Evolutionary conservation across 2,888 invertebrate species (phyloP), one percentile per base, ranked within the genome.

Genomic region (Epinotia nisella): DNA sequence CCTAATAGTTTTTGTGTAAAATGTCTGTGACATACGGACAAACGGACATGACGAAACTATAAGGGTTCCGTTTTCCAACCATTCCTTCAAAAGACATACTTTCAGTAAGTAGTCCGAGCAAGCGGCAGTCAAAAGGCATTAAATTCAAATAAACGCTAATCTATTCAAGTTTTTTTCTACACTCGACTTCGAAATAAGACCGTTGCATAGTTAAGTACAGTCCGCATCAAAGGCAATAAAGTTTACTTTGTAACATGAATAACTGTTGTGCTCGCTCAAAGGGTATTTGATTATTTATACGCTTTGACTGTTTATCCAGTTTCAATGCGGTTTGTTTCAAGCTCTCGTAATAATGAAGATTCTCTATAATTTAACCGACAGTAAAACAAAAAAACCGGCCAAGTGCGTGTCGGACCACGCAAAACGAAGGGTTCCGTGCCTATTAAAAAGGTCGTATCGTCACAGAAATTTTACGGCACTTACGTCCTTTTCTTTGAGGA

Each of bases 161-260:
- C 1, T 15, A 24, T 55, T 55, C 19, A 11, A 55, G 21, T 56
- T 21, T 29, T n/a, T 58, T 58, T 29, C n/a, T 58, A n/a, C 15
- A 29, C 0, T 58, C 11, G 19, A 29, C 58, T 58, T 24, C 9
- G 24, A 29, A 58, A n/a, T 29, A 29, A n/a, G 15, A 64, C 21
- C 51, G 49, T 11, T 35, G 29, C n/a, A 45, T 45, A n/a, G 10
- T n/a, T 10, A 49, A 49, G n/a, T 62, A 62, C 62, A 62, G 10
- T 29, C 24, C 13, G 51, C 51, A 51, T 51, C n/a, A n/a, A n/a
- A 15, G 49, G 3, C 49, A 49, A 9, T 35, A 15, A 39, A n/a
- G 61, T 61, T 61, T 3, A 2, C 41, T 61, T 61, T 45, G 61
- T 19, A 41, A 41, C 3, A 61, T 41, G 17, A 61, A 41, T 5